phyloP scores from a whole-genome alignment of 2,113 vertebrate genomes.

The Sakesphorus luctuosus region DNA sequence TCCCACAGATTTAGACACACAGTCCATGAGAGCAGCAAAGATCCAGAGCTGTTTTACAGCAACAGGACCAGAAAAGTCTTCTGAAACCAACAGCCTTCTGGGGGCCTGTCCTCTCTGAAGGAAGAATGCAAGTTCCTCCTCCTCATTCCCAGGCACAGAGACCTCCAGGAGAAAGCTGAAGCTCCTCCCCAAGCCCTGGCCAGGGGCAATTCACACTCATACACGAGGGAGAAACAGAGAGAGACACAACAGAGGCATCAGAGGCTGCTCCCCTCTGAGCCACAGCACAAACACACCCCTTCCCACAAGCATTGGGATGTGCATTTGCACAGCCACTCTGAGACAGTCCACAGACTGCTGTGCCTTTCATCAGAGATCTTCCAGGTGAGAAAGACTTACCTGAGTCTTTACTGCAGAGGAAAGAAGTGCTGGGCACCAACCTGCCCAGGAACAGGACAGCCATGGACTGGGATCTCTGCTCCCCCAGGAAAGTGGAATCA shows the following conservation, averaged over 20 bases:
- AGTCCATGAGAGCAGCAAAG: not conserved
- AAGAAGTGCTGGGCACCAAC: not conserved
- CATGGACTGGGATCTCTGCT: not conserved
- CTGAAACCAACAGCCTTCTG: not conserved
- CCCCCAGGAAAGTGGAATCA: not conserved
- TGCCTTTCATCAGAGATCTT: not conserved
- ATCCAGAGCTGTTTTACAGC: not conserved
- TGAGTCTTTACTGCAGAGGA: not conserved
- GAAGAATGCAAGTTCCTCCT: not conserved
- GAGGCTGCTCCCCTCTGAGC: not conserved
- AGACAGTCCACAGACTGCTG: not conserved
- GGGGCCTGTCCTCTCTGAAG: not conserved
- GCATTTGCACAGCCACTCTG: not conserved
- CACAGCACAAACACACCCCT: not conserved
- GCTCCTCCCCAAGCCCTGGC: not conserved
- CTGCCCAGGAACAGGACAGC: not conserved
- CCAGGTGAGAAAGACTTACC: not conserved
- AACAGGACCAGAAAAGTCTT: not conserved
- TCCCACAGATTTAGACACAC: rapidly evolving
- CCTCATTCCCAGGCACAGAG: not conserved
- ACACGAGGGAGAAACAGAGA: not conserved
- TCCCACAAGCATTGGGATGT: not conserved
- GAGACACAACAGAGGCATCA: not conserved
- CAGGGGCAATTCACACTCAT: not conserved
- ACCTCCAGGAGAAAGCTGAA: not conserved